Evolutionary conservation across 2,797 vertebrate genomes (phyloP), one percentile per base, ranked within the genome.

Genomic region (Poecilia picta): DNA sequence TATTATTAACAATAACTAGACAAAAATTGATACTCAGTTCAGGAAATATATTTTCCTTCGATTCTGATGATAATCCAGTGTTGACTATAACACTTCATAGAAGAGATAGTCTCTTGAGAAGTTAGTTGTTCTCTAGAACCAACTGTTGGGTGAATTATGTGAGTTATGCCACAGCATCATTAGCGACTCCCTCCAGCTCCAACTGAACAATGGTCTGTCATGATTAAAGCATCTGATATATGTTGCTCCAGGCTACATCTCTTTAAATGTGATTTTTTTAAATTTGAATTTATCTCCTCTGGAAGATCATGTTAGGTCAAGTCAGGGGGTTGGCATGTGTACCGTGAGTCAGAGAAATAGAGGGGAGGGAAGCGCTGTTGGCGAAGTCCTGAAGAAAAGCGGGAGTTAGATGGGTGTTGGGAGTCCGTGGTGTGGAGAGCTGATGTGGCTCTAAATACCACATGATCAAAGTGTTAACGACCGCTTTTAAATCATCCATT

Each of bases 371-470:
- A 36, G 39, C 12, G 25, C 41, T n/a, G 68, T 25, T 71, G 64
- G 41, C 23, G 8, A 71, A n/a, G 7, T 45, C 11, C 25, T 71
- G 68, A 71, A 43, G 68, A 71, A 45, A 15, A 45, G 64, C 5
- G 23, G 23, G 23, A 36, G 49, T 53, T 53, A 12, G 74, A 31
- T 8, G 41, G 62, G 3, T 16, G 62, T 8, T 59, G 80, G 45
- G 87, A 85, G 77, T 75, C 78, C 57, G 0, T 25, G 4, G 73
- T 5, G 80, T 73, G 72, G 33, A 75, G 3, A 59, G 89, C 81
- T 81, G 89, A 92, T 87, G 89, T 90, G 89, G 89, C 88, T 80
- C 73, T 55, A 33, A 62, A 75, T 70, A 86, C 83, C 83, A 1
- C 88, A 23, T 75, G 28, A 79, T 89, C 78, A 85, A 78, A 39